Evolutionary conservation across 2,797 vertebrate genomes (phyloP), one percentile per base, ranked within the genome.

Genomic region (Falco concolor): DNA sequence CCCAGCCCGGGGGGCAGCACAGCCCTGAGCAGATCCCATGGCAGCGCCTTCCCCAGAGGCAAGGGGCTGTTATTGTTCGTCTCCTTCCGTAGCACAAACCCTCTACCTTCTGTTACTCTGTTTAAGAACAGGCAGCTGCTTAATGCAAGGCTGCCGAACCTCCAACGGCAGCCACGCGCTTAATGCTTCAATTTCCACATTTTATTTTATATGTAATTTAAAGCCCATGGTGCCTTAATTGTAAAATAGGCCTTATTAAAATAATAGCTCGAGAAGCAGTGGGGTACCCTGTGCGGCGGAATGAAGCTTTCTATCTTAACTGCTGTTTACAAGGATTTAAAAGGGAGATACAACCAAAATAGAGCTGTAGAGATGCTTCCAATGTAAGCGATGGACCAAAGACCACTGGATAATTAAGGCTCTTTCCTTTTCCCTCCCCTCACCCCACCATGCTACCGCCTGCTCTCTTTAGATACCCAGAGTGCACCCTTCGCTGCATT

Each of bases 211-310:
- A 98, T 97, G 98, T 98, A 98, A 98, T 98, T 98, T 98, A 98
- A 98, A 98, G 98, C 97, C 98, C 98, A 97, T 98, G 98, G 98
- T 98, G 98, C 97, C 98, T 98, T 98, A 98, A 98, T 98, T 98
- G 97, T 98, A 98, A 98, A 98, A 98, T 98, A 98, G 97, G 97
- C 95, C 98, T 98, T 98, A 98, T 98, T 98, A 98, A 98, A 98
- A 98, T 98, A 98, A 98, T 98, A 98, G 98, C 97, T 98, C 16
- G 95, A 97, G 97, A 98, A 98, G 96, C 98, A 97, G 97, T 98
- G 97, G 98, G 98, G 97, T 96, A 98, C 95, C 97, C 96, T 72
- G 89, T 15, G 7, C 76, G 4, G 88, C 25, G 7, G 96, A 98
- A 98, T 97, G 97, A 98, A 98, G 86, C 91, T 92, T 98, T 97